Evolutionary conservation across 2,113 vertebrate genomes (phyloP).

Genomic region (Entomyzon cyanotis): DNA sequence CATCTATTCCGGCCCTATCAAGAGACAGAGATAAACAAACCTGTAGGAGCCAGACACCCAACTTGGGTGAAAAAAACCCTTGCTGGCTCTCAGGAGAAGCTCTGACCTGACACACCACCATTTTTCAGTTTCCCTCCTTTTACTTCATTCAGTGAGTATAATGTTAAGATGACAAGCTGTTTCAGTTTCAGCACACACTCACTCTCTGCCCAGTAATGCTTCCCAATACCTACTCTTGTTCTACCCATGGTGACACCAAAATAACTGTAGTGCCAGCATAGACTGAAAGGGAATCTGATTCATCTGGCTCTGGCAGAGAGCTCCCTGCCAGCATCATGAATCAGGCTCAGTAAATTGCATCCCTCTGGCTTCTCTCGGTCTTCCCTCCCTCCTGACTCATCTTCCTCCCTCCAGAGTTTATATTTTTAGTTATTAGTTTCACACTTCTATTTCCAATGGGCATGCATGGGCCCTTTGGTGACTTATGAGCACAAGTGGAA

Average conservation of each 20-base stretch:
- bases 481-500: not conserved
- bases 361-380: not conserved
- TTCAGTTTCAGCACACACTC: not conserved
- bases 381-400: not conserved
- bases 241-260: constrained; percentile 24
- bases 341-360: not conserved
- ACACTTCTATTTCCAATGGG: constrained; percentile 22
- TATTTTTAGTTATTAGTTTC: constrained; percentile 47
- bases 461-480: not conserved
- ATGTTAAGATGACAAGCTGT: not conserved
- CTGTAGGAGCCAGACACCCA: not conserved
- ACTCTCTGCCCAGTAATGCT: not conserved
- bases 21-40: not conserved
- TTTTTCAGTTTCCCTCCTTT: not conserved
- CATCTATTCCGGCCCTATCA: not conserved
- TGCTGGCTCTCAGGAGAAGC: not conserved
- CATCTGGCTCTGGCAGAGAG: not conserved
- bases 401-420: not conserved
- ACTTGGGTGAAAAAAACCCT: not conserved
- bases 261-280: constrained; percentile 15
- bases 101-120: not conserved
- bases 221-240: not conserved
- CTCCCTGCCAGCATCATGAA: not conserved
- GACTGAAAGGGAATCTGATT: constrained; percentile 42
- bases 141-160: not conserved